Evolutionary conservation across 2,113 vertebrate species (phyloP).

Genomic region (cattle (Bos taurus)): DNA sequence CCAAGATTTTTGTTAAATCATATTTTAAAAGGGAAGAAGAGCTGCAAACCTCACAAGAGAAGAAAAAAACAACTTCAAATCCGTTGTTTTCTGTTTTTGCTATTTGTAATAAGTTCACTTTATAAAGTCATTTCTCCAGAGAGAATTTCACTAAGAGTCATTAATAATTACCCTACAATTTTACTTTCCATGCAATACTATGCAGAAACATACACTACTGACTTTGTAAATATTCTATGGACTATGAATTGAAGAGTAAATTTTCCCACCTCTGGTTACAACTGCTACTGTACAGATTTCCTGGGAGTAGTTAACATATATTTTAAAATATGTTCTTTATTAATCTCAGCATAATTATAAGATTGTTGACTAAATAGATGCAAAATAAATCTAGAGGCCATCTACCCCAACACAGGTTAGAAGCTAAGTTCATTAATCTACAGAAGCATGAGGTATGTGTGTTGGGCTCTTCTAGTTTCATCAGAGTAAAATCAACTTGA

Average conservation of each 20-base stretch:
- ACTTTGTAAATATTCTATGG: not conserved
- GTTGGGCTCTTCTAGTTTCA: not conserved
- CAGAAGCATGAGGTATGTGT: not conserved
- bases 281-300: not conserved
- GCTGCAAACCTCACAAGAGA: not conserved
- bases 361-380: not conserved
- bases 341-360: not conserved
- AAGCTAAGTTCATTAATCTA: not conserved
- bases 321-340: not conserved
- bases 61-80: not conserved
- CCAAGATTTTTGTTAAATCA: not conserved
- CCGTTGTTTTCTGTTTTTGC: constrained; percentile 8
- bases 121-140: not conserved
- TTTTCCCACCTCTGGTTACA: not conserved
- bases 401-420: not conserved
- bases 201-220: not conserved
- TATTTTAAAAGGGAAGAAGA: not conserved
- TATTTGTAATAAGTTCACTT: constrained; percentile 11
- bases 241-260: not conserved
- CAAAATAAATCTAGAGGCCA: not conserved
- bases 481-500: not conserved
- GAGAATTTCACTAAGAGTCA: not conserved
- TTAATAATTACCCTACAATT: not conserved
- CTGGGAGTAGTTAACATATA: not conserved
- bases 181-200: not conserved